A percentile compares a stretch with the other conserved stretches of the same genome.
Conservation (phyloP, 1,140 invertebrate genomes). For the Chionoecetes opilio region DNA sequence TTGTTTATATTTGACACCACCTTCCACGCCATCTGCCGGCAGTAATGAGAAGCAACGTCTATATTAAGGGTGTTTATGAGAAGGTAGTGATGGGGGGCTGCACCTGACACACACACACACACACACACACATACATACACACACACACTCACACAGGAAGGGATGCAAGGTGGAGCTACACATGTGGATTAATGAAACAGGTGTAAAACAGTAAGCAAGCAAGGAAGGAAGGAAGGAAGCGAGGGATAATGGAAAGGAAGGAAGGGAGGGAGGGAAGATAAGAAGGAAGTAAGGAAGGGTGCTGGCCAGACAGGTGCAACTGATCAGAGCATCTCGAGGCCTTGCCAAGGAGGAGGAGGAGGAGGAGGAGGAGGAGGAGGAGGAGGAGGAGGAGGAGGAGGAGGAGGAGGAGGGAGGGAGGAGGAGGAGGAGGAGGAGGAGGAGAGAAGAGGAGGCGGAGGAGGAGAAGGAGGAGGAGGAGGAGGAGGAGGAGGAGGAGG, state of each 20-base stretch:
- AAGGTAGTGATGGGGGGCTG: neutral
- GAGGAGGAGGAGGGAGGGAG: neutral
- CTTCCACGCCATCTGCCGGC: neutral
- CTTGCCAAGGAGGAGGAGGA: neutral
- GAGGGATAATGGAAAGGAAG: too few species aligned
- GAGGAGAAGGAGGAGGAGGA: neutral
- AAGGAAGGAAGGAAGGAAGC: neutral
- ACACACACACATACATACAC: slow-evolving; percentile 8
- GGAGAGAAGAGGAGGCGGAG: neutral
- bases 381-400: neutral
- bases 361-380: neutral
- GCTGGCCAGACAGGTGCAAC: neutral
- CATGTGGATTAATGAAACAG: neutral
- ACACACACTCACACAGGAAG: neutral
- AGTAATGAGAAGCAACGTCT: neutral
- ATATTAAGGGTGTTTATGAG: slow-evolving; percentile 11
- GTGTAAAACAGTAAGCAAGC: neutral
- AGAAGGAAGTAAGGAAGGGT: neutral
- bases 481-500: neutral
- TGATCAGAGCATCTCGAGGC: neutral
- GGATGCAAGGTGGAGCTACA: neutral
- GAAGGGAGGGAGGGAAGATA: too few species aligned
- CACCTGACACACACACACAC: neutral
- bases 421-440: neutral
- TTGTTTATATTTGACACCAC: neutral